Percentiles rank a stretch among this genome's conserved stretches.
Evolutionary conservation across 2,797 vertebrate genomes (phyloP).

Genomic region (Pagetopsis macropterus): DNA sequence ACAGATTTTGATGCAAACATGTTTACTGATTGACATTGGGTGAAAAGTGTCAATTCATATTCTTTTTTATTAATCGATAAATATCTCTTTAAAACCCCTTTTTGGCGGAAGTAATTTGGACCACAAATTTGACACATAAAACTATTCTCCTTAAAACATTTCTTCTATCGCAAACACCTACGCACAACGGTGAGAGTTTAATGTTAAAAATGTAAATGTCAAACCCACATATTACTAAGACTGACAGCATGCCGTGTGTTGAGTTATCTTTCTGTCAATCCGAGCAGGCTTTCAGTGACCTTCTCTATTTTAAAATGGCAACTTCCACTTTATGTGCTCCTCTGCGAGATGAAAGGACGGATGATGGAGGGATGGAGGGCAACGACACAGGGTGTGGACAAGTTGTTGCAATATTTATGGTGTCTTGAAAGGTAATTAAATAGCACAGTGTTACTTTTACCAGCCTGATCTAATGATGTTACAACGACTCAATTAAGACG

Average conservation of each 20-base stretch:
- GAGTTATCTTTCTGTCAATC: conserved; percentile 44
- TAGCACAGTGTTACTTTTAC: conserved; percentile 42
- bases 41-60: not conserved
- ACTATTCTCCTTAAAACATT: not conserved
- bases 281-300: conserved; percentile 44
- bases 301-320: conserved; percentile 40
- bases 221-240: conserved; percentile 30
- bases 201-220: conserved; percentile 45
- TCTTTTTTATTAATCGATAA: not conserved
- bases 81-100: not conserved
- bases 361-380: conserved; percentile 20
- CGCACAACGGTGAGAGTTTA: not conserved
- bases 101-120: conserved; percentile 5
- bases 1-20: not conserved
- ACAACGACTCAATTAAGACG: conserved; percentile 48
- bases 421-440: conserved; percentile 63
- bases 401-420: conserved; percentile 54
- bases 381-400: conserved; percentile 1
- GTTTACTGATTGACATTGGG: not conserved
- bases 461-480: conserved; percentile 49
- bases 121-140: conserved; percentile 7
- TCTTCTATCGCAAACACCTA: not conserved
- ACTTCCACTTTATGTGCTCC: conserved; percentile 42
- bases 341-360: conserved; percentile 31
- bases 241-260: conserved; percentile 29